Evolutionary conservation across 1,140 invertebrate species (phyloP), one percentile per base, ranked within the genome.

Genomic region (Lepidurus arcticus): DNA sequence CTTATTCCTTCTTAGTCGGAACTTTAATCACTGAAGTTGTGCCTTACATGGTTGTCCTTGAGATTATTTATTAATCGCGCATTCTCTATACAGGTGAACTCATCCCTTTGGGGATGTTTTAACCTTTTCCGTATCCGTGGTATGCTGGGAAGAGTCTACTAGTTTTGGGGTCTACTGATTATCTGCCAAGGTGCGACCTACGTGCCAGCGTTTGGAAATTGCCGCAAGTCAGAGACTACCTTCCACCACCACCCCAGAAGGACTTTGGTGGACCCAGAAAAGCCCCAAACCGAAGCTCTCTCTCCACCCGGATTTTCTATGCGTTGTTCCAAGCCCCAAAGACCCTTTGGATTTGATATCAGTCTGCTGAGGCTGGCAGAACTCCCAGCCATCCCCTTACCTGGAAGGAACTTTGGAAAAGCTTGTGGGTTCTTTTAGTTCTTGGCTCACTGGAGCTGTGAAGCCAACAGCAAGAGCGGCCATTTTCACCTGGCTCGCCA

Each of bases 401-500:
- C 53, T 65, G 53, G 53, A 16, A 65, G 53, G n/a, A 65, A 65
- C 16, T 65, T 65, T 34, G 34, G 53, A 65, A 65, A 21, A n/a
- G 53, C 21, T 65, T 65, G 16, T 7, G 16, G 13, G 53, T 21
- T 65, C 16, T 5, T 16, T 65, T 65, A 21, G 16, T 21, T 65
- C 6, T 13, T 65, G 53, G 7, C 53, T 65, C 53, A 21, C 53
- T n/a, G 53, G 53, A 16, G 16, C 21, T 65, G 53, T 21, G 21
- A 0, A 65, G 21, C 53, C 21, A n/a, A 21, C 53, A 65, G 8
- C 13, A 7, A 16, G 16, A 65, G 53, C 53, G 21, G 53, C 53
- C 53, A 65, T 65, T 65, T 65, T 65, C 53, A 65, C 53, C 53
- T 65, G 53, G 21, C 53, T 65, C 53, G 53, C 53, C 53, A 65